phyloP scores from a whole-genome alignment of 2,113 vertebrate species.

The Malurus cyaneus region DNA sequence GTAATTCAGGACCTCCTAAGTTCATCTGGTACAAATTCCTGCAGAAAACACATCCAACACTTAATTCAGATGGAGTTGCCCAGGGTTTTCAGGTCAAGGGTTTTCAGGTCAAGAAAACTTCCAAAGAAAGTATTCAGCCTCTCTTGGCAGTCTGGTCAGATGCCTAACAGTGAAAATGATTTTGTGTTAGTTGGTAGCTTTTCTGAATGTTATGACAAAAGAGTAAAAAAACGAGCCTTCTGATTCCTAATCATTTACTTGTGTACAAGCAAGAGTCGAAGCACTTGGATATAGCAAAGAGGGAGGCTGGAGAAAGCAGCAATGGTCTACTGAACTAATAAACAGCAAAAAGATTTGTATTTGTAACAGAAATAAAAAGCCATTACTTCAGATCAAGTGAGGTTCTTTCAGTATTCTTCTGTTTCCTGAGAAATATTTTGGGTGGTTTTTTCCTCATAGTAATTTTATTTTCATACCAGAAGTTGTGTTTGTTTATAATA shows the following conservation, averaged over 20 bases:
- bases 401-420: not conserved
- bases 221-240: not conserved
- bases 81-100: not conserved
- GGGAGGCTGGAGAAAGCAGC: not conserved
- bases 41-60: not conserved
- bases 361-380: not conserved
- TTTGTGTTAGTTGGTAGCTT: not conserved
- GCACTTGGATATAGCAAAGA: not conserved
- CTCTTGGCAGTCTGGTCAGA: not conserved
- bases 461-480: not conserved
- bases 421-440: not conserved
- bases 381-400: not conserved
- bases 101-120: not conserved
- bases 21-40: not conserved
- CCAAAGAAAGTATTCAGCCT: not conserved
- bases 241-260: not conserved
- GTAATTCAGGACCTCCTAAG: not conserved
- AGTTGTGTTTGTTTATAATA: not conserved
- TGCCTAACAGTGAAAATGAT: not conserved
- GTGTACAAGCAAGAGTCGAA: not conserved
- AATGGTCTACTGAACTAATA: not conserved
- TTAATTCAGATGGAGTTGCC: not conserved
- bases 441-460: not conserved
- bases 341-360: not conserved
- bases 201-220: not conserved